A percentile compares a stretch with the other conserved stretches of the same genome.
Conservation (phyloP, 1,140 invertebrate species). For the Plectrocnemia conspersa region DNA sequence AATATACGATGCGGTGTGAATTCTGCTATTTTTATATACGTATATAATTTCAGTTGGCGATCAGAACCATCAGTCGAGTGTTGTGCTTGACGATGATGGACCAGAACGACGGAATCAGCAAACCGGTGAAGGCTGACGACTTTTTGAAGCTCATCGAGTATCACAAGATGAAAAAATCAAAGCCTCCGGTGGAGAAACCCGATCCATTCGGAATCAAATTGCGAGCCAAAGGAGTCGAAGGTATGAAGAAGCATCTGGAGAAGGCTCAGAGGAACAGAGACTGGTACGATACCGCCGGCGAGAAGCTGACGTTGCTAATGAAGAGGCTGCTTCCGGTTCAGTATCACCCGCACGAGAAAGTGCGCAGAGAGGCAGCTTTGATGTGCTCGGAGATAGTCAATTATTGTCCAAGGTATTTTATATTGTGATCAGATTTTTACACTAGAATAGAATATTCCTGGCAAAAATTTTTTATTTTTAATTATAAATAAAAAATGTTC, state of each 20-base stretch:
- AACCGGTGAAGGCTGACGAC: constrained; percentile 22
- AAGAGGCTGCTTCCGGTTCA: constrained; percentile 48
- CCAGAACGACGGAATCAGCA: constrained; percentile 28
- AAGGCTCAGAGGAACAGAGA: constrained; percentile 44
- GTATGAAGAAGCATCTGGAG: constrained; percentile 47
- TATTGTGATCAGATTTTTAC: too few species aligned
- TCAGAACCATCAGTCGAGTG: constrained; percentile 49
- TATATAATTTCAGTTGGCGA: constrained; percentile 44
- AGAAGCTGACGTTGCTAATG: constrained; percentile 52
- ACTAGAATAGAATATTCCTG: constrained; percentile 12
- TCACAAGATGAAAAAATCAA: constrained; percentile 30
- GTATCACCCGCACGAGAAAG: constrained; percentile 53
- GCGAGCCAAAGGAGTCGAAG: constrained; percentile 23
- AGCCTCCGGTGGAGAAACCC: constrained; percentile 16
- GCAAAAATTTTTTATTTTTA: too few species aligned
- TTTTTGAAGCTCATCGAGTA: constrained; percentile 29
- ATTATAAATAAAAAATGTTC: too few species aligned
- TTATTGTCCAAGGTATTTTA: constrained; percentile 53
- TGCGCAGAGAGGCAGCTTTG: constrained; percentile 53
- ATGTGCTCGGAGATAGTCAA: constrained; percentile 50
- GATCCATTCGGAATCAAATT: constrained; percentile 35
- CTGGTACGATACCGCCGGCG: constrained; percentile 55
- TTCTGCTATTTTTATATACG: background rate
- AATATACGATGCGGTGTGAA: background rate
- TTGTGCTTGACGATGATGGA: constrained; percentile 51